Evolutionary conservation across 2,888 invertebrate species (phyloP).

Genomic region (Drosophila testacea): DNA sequence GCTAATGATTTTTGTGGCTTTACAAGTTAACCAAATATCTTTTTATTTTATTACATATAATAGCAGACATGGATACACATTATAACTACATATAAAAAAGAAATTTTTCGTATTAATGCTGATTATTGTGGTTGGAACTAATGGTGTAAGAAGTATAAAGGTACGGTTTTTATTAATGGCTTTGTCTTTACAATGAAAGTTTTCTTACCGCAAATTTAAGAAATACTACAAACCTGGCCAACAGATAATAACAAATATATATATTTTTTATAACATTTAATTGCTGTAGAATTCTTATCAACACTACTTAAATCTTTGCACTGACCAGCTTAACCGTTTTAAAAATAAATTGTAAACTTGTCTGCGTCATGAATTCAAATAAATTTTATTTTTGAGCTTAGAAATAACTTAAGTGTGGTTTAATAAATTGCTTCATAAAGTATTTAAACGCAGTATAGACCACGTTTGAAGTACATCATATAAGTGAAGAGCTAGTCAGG

Average conservation of each 20-base stretch:
- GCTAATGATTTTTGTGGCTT: constrained; percentile 61
- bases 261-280: neutral
- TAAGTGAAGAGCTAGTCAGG: constrained; percentile 3
- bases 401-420: neutral
- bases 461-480: neutral
- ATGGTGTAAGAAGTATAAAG: constrained; percentile 14
- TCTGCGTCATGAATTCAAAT: neutral
- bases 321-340: too few relatives aligned
- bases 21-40: constrained; percentile 28
- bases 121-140: constrained; percentile 45
- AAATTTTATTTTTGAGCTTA: neutral
- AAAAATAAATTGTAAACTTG: neutral
- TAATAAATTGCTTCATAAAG: neutral
- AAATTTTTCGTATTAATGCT: constrained; percentile 34
- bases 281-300: neutral
- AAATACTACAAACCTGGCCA: neutral
- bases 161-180: neutral
- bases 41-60: neutral
- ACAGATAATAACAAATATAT: too few relatives aligned
- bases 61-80: neutral
- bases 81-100: constrained; percentile 5
- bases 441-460: neutral
- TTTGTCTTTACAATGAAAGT: constrained; percentile 10
- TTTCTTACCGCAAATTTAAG: neutral
- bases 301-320: too few relatives aligned